Conservation (phyloP, 2,797 vertebrate genomes). For the Dipus sagitta region DNA sequence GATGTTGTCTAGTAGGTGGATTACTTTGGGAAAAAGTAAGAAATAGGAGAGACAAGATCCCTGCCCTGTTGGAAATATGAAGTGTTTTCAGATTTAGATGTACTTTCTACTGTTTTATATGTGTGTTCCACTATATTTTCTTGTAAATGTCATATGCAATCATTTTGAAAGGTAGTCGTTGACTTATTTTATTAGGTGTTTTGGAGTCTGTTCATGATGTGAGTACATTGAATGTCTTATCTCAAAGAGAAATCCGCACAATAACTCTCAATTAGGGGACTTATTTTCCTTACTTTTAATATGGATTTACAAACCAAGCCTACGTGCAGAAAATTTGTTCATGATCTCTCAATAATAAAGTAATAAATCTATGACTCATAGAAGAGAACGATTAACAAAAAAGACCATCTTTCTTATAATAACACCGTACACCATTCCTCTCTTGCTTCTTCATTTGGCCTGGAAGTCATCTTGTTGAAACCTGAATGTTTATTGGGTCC, state of each 20-base stretch:
- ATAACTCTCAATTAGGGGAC: neutral
- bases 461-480: neutral
- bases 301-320: neutral
- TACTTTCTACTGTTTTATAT: neutral
- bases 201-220: neutral
- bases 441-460: neutral
- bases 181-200: neutral
- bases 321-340: neutral
- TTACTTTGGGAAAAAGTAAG: neutral
- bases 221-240: neutral
- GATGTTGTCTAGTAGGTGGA: too few relatives aligned
- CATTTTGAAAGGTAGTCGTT: neutral
- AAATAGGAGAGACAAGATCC: neutral
- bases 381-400: neutral
- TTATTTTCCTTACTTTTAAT: neutral
- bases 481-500: neutral
- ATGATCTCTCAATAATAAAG: neutral
- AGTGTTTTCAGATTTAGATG: neutral
- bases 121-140: neutral
- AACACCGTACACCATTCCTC: neutral
- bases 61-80: neutral
- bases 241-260: neutral
- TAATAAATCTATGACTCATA: neutral
- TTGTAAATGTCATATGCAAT: neutral
- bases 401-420: neutral